Percentiles rank a stretch among this genome's conserved stretches.
Evolutionary conservation across 2,113 vertebrate genomes (phyloP).

Genomic region (Formicarius rufipectus): DNA sequence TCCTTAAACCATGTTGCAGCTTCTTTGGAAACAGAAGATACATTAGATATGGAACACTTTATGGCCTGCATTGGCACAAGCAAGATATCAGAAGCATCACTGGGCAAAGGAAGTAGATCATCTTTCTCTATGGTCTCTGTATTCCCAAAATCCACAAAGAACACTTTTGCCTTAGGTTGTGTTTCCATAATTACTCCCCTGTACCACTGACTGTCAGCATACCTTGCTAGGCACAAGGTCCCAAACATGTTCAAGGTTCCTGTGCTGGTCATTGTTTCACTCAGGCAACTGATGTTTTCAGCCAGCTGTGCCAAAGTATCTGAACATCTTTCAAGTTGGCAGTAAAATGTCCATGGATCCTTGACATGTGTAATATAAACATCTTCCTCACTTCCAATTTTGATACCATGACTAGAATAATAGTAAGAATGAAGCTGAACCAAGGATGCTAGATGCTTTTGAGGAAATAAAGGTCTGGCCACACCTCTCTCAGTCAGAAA

Average conservation of each 20-base stretch:
- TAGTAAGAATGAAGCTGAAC: conserved; percentile 85
- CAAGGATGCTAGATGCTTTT: conserved; percentile 64
- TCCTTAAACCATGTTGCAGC: conserved; percentile 83
- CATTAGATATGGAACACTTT: conserved; percentile 84
- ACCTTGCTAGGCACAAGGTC: conserved; percentile 87
- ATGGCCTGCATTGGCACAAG: conserved; percentile 89
- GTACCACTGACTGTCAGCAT: conserved; percentile 88
- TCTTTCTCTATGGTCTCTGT: conserved; percentile 73
- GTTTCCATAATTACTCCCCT: conserved; percentile 79
- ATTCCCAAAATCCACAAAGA: conserved; percentile 96
- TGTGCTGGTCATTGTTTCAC: conserved; percentile 48
- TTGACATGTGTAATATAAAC: conserved; percentile 82
- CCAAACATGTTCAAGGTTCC: conserved; percentile 61
- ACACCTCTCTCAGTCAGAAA: conserved; percentile 75
- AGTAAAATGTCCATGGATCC: conserved; percentile 84
- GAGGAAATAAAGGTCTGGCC: conserved; percentile 60
- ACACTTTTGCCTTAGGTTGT: conserved; percentile 71
- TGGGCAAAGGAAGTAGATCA: conserved; percentile 82
- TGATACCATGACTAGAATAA: conserved; percentile 85
- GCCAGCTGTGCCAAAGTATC: conserved; percentile 76
- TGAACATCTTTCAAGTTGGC: conserved; percentile 83
- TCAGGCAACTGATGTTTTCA: conserved; percentile 69
- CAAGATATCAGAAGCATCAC: conserved; percentile 82
- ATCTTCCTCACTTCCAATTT: conserved; percentile 86
- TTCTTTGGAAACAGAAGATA: conserved; percentile 73